phyloP scores from a whole-genome alignment of 2,797 vertebrate genomes.

The Lycodopsis pacificus region DNA sequence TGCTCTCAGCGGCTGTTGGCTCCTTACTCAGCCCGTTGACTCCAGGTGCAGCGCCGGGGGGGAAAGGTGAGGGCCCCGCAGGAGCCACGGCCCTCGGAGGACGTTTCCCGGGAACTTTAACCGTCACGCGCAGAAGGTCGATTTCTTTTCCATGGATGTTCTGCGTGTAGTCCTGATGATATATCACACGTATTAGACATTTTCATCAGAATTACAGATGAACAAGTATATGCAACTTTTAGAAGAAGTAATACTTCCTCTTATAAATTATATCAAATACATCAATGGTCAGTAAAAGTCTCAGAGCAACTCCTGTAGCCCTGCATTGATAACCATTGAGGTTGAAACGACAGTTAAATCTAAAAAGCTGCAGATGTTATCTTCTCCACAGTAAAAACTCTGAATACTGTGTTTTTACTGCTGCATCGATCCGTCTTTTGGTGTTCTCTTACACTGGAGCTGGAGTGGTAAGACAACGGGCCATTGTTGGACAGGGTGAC shows the following conservation, averaged over 20 bases:
- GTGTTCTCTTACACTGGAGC: constrained; percentile 89
- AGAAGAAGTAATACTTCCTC: neutral
- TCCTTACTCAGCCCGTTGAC: constrained; percentile 93
- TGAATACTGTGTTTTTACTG: constrained; percentile 37
- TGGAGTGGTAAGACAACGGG: constrained; percentile 93
- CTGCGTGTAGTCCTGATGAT: constrained; percentile 90
- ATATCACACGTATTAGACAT: neutral
- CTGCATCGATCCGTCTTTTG: constrained; percentile 29
- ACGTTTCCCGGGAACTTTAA: constrained; percentile 96
- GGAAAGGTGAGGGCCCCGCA: constrained; percentile 70
- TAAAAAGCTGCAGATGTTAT: constrained; percentile 24
- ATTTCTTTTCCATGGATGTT: constrained; percentile 95
- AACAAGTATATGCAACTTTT: neutral
- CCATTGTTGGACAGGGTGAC: constrained; percentile 95
- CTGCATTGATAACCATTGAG: neutral
- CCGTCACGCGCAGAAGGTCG: constrained; percentile 93
- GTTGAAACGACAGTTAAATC: constrained; percentile 3
- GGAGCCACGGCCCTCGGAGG: constrained; percentile 93
- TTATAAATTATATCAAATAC: neutral
- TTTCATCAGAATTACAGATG: neutral
- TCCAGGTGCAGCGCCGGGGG: constrained; percentile 73
- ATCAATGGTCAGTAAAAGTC: neutral
- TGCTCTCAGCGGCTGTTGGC: constrained; percentile 76
- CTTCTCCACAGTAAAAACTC: constrained; percentile 5
- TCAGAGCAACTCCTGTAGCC: neutral